A percentile compares a stretch with the other conserved stretches of the same genome.
These are phyloP conservation scores for Philonicus albiceps DNA, from an alignment of 2,888 invertebrate species.

Conservation along the genomic window DNA sequence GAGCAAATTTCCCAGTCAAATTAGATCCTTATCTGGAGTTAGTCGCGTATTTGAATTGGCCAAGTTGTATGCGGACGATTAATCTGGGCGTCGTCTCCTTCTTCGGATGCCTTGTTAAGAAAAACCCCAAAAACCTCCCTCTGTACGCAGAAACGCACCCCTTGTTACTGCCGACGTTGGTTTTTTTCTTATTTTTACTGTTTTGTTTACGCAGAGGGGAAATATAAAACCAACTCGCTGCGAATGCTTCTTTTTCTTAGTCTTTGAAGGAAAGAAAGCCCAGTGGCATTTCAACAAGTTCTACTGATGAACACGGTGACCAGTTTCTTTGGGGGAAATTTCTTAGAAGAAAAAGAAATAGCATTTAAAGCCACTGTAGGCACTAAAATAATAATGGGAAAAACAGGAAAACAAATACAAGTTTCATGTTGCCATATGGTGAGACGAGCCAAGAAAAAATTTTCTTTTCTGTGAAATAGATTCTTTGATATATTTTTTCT, in stretches of 20 bases:
- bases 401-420: not conserved
- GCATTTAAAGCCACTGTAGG: not conserved
- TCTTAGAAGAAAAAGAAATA: not conserved
- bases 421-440: not conserved
- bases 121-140: not conserved
- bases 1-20: slow-evolving; percentile 10
- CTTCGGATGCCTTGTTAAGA: not conserved
- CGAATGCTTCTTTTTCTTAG: not conserved
- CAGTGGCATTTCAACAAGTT: not conserved
- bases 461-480: not conserved
- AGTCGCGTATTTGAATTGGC: not conserved
- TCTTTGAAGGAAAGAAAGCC: not conserved
- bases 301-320: not conserved
- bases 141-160: not conserved
- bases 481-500: not conserved
- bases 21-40: not conserved
- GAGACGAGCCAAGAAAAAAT: not conserved
- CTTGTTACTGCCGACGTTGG: not conserved
- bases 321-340: not conserved
- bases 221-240: not conserved
- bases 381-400: not conserved
- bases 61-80: not conserved
- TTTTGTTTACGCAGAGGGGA: not conserved
- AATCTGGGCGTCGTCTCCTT: not conserved
- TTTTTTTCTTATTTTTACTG: not conserved